phyloP scores from a whole-genome alignment of 2,113 vertebrate genomes.

The Trogon surrucura region DNA sequence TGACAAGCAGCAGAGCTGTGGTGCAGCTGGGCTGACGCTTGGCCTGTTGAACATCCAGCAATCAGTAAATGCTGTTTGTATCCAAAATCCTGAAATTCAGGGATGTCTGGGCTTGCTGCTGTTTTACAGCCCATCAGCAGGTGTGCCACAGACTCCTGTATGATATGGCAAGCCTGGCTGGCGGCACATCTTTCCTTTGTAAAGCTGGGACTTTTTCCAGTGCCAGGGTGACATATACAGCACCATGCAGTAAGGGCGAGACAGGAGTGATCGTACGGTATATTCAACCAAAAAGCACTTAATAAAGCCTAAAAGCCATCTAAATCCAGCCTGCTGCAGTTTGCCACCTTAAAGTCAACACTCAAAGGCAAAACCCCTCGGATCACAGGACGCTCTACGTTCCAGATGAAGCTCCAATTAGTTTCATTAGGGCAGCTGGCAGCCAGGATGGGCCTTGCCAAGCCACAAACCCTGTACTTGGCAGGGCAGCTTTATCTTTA shows the following conservation, averaged over 20 bases:
- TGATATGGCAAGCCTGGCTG: not conserved
- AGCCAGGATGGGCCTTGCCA: not conserved
- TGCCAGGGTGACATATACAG: not conserved
- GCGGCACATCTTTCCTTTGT: not conserved
- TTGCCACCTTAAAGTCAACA: not conserved
- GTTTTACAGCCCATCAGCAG: not conserved
- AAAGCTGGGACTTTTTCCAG: not conserved
- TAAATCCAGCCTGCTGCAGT: not conserved
- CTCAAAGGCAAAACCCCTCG: slow-evolving; percentile 27
- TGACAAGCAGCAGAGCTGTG: not conserved
- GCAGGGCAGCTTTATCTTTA: not conserved
- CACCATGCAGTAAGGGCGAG: not conserved
- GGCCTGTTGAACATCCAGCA: rapidly evolving
- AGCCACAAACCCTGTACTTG: not conserved
- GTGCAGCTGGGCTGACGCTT: not conserved
- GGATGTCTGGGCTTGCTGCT: not conserved
- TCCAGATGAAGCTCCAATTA: slow-evolving; percentile 29
- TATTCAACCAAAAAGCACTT: not conserved
- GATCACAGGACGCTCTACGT: not conserved
- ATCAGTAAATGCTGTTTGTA: not conserved
- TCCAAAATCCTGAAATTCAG: not conserved
- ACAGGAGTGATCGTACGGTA: not conserved
- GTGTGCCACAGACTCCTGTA: not conserved
- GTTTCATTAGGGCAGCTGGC: slow-evolving; percentile 8
- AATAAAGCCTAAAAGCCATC: not conserved